Evolutionary conservation across 2,797 vertebrate genomes (phyloP), one percentile per base, ranked within the genome.

Genomic region (Enteromius thamalakanensis): DNA sequence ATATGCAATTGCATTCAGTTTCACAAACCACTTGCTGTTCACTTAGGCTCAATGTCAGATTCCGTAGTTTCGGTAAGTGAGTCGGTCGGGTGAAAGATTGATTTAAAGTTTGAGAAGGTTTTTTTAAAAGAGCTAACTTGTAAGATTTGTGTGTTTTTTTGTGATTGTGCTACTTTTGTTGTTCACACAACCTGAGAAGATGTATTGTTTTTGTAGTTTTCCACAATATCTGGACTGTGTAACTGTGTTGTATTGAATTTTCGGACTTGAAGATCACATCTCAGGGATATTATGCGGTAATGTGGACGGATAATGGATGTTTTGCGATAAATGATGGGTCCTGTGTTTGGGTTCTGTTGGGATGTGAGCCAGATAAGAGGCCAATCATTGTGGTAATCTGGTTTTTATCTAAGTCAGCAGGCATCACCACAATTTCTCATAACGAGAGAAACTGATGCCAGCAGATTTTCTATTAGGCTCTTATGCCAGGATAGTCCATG

Each of bases 341-440:
- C 37, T 60, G 53, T 58, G 53, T 76, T 76, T 60, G 74, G n/a
- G 37, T 60, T 42, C 74, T 76, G 14, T 76, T 76, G 34, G 34
- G 74, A 60, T 42, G 3, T 40, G 74, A 55, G 49, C 32, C 74
- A 53, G 55, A 76, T 71, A 11, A 74, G 19, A 37, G 74, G 55
- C 34, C 34, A 65, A 15, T 42, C 29, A 26, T 29, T 26, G 34
- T 40, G 29, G 62, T 49, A 40, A 49, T 49, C 68, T 42, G 45
- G 14, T 72, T 51, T 74, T 72, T 55, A 40, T 51, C 34, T 17
- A 70, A 42, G 69, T 65, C 74, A 53, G 47, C 17, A 60, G 37
- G 69, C 26, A 17, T 32, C 34, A 26, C 47, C 81, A 29, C n/a
- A 21, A 26, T 42, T 62, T 71, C 19, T 64, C 42, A 51, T 69